Conservation (phyloP, 2,797 vertebrate genomes). For the Falco berigora region DNA sequence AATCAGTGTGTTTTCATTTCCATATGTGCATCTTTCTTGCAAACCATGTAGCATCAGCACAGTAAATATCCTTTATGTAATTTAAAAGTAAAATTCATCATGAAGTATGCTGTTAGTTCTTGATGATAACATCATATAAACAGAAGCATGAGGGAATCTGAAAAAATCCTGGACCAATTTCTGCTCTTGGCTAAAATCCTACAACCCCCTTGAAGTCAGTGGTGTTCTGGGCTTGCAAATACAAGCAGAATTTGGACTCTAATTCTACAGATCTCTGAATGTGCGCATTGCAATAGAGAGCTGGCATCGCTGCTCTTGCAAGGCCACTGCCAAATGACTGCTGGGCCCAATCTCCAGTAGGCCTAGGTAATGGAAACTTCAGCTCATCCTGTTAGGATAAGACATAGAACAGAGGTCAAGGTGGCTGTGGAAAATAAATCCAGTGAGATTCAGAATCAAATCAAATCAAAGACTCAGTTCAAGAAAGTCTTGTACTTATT, state of each 20-base stretch:
- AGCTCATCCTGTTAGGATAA: background rate
- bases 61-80: constrained; percentile 36
- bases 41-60: background rate
- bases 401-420: background rate
- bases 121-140: constrained; percentile 10
- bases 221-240: background rate
- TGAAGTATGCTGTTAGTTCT: background rate
- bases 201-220: constrained; percentile 15
- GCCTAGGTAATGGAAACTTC: background rate
- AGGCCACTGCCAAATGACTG: constrained; percentile 2
- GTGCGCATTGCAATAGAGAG: background rate
- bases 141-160: constrained; percentile 2
- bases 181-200: constrained; percentile 38
- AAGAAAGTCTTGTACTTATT: background rate
- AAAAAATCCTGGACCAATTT: background rate
- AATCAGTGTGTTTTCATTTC: constrained; percentile 38
- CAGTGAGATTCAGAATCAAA: background rate
- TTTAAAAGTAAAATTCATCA: constrained; percentile 45
- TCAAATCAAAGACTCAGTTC: background rate
- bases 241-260: background rate
- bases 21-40: constrained; percentile 27
- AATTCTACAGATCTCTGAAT: background rate
- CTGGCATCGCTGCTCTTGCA: background rate
- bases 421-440: background rate
- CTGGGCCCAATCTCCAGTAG: background rate